These are phyloP conservation scores for Brachionus calyciflorus DNA, from an alignment of 1,140 invertebrate species.

Conservation along the genomic window DNA sequence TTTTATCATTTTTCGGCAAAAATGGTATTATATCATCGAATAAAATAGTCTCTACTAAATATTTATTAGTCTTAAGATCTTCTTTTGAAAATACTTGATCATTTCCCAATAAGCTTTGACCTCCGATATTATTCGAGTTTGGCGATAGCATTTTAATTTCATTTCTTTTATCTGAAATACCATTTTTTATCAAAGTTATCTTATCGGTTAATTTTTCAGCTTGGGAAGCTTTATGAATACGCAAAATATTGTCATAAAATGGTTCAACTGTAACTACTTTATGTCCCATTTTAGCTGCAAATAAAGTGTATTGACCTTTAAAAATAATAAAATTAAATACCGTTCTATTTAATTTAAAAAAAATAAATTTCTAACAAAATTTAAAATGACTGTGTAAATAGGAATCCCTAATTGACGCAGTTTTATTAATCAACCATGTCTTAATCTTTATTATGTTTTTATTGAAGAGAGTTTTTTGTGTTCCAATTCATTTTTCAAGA, in stretches of 20 bases:
- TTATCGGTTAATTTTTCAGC: not conserved
- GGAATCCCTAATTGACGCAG: too few species aligned
- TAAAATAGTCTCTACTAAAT: not conserved
- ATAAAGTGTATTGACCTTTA: not conserved
- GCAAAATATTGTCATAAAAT: not conserved
- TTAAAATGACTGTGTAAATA: too few species aligned
- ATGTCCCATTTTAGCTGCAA: not conserved
- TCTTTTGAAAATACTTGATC: not conserved
- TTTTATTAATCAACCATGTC: too few species aligned
- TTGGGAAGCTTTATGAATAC: not conserved
- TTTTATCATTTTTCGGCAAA: not conserved
- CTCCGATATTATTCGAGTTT: not conserved
- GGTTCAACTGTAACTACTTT: not conserved
- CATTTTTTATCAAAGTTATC: not conserved
- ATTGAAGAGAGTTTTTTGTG: too few species aligned
- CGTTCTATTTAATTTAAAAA: too few species aligned
- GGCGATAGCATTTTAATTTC: not conserved
- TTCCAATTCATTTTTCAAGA: too few species aligned
- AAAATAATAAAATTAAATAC: too few species aligned
- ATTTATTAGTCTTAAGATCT: not conserved
- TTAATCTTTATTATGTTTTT: too few species aligned
- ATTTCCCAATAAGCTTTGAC: not conserved
- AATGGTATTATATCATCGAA: slow-evolving; percentile 3
- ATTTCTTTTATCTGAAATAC: not conserved
- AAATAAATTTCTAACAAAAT: too few species aligned